Percentiles rank a stretch among this genome's conserved stretches.
Evolutionary conservation across 2,113 vertebrate genomes (phyloP).

Genomic region (Seriola quinqueradiata): DNA sequence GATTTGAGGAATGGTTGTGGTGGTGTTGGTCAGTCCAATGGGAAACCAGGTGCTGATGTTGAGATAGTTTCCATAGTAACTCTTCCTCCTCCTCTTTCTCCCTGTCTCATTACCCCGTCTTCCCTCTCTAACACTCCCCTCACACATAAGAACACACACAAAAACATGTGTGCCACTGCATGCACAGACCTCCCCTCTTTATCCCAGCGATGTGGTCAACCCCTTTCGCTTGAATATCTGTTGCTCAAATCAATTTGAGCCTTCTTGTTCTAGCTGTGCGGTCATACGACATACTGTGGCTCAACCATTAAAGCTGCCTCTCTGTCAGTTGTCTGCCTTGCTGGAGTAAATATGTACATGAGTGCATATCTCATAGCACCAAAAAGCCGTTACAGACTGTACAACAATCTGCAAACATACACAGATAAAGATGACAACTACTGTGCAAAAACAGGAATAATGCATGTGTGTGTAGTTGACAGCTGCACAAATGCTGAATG

Average conservation of each 20-base stretch:
- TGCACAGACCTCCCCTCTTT: slow-evolving; percentile 33
- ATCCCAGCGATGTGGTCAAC: neutral
- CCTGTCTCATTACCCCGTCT: slow-evolving; percentile 26
- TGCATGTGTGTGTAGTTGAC: slow-evolving; percentile 7
- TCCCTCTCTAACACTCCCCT: slow-evolving; percentile 37
- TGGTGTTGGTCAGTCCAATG: slow-evolving; percentile 60
- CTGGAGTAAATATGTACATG: slow-evolving; percentile 37
- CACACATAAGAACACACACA: slow-evolving; percentile 38
- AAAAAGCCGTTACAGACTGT: slow-evolving; percentile 2
- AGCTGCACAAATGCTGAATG: slow-evolving; percentile 20
- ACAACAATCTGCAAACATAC: slow-evolving; percentile 25
- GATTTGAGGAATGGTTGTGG: slow-evolving; percentile 16
- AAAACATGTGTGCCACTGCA: slow-evolving; percentile 38
- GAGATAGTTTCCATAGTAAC: slow-evolving; percentile 83
- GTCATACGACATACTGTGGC: slow-evolving; percentile 16
- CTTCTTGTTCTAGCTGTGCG: slow-evolving; percentile 38
- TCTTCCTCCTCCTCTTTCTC: slow-evolving; percentile 53
- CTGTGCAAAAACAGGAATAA: slow-evolving; percentile 29
- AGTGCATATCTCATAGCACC: slow-evolving; percentile 16
- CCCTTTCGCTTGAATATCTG: slow-evolving; percentile 39
- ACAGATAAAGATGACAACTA: slow-evolving; percentile 24
- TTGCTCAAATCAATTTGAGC: slow-evolving; percentile 53
- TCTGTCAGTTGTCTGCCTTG: neutral
- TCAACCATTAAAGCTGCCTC: slow-evolving; percentile 17
- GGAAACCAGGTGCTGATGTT: slow-evolving; percentile 74